Evolutionary conservation across 2,113 vertebrate species (phyloP).

Genomic region (Lepus americanus): DNA sequence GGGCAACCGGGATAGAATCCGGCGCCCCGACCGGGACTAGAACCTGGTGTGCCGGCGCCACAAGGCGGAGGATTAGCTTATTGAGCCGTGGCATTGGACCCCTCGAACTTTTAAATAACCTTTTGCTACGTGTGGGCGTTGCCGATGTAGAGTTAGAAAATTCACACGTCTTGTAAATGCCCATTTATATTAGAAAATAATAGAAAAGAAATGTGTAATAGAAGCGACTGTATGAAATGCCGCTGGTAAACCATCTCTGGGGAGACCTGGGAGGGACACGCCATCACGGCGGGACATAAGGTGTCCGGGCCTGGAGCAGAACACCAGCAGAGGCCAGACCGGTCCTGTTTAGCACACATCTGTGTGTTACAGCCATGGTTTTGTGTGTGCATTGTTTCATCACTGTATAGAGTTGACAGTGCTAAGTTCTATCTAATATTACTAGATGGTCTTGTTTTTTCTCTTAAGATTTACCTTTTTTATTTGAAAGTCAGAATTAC

Average conservation of each 20-base stretch:
- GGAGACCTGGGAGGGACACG: too few species aligned
- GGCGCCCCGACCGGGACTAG: too few species aligned
- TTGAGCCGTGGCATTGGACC: too few species aligned
- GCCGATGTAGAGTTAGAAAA: slow-evolving; percentile 62
- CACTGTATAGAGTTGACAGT: neutral
- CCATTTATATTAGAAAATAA: neutral
- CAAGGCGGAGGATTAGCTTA: too few species aligned
- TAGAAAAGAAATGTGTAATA: slow-evolving; percentile 44
- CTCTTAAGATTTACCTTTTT: too few species aligned
- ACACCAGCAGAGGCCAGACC: neutral
- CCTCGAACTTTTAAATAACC: neutral
- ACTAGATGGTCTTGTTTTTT: too few species aligned
- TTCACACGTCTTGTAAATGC: neutral
- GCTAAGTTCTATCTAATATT: slow-evolving; percentile 9
- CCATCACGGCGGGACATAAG: neutral
- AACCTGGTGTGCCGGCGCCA: too few species aligned
- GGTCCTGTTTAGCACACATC: slow-evolving; percentile 22
- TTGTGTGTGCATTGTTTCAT: slow-evolving; percentile 19
- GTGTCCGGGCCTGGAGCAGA: too few species aligned
- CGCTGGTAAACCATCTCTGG: too few species aligned
- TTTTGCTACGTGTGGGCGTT: neutral
- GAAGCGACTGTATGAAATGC: slow-evolving; percentile 36
- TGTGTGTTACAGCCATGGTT: slow-evolving; percentile 1
- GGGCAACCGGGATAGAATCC: too few species aligned
- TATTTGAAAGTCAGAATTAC: too few species aligned